A percentile compares a stretch with the other conserved stretches of the same genome.
Evolutionary conservation across 2,113 vertebrate species (phyloP).

Genomic region (Oplegnathus fasciatus): DNA sequence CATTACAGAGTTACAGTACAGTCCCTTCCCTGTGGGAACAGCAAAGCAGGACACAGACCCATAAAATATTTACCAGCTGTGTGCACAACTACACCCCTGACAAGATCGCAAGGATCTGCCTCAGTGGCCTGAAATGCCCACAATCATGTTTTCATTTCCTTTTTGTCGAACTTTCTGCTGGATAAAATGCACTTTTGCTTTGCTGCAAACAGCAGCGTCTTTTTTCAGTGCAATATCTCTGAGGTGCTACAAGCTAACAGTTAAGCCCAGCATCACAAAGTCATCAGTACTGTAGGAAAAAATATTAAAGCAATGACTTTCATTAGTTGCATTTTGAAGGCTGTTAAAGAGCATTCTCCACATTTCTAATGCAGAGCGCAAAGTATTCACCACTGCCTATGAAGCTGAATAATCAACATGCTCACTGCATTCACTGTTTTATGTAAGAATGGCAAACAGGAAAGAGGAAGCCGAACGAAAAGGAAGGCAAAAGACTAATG

Average conservation of each 20-base stretch:
- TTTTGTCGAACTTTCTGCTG: not conserved
- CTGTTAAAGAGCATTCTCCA: not conserved
- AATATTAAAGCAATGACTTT: slow-evolving; percentile 12
- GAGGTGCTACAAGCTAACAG: no score
- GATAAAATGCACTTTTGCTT: not conserved
- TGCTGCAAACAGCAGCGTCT: not conserved
- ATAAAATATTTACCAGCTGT: slow-evolving; percentile 70
- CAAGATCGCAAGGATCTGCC: slow-evolving; percentile 41
- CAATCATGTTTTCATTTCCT: not conserved
- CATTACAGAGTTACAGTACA: slow-evolving; percentile 30
- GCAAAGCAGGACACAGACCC: slow-evolving; percentile 50
- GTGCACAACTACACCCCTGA: slow-evolving; percentile 52
- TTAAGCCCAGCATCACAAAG: not conserved
- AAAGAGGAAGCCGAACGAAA: slow-evolving; percentile 8
- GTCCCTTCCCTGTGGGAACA: slow-evolving; percentile 46
- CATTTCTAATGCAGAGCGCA: not conserved
- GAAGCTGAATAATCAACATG: slow-evolving; percentile 23
- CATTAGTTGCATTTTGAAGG: slow-evolving; percentile 5
- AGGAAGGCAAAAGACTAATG: slow-evolving; percentile 45
- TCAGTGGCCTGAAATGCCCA: slow-evolving; percentile 42
- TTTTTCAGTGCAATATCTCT: not conserved
- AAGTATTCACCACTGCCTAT: not conserved
- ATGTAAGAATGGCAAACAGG: slow-evolving; percentile 7
- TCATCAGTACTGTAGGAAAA: not conserved
- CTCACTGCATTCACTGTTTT: not conserved